Base-by-base conservation (phyloP, 2,888 invertebrate species). In the Chelonus formosanus region DNA sequence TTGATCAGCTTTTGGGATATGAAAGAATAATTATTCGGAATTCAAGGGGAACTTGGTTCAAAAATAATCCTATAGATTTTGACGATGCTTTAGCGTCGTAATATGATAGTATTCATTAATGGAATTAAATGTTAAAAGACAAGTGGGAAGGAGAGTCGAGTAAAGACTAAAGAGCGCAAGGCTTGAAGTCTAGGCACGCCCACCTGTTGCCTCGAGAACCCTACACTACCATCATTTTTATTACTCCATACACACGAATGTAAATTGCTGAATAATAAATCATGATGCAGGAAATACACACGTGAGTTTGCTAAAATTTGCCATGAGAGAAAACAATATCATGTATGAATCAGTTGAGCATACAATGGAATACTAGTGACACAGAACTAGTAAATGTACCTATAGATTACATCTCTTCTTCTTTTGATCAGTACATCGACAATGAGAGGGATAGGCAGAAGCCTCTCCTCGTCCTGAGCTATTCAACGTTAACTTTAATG, bases 361-460 rank as follows among this genome's bases (percentile, higher is more conserved):
- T 56, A 56, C 34, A 32, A 52, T 44, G 43, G 40, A 56, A 40
- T 43, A 56, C 31, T 55, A 34, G 34, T 34, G 35, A 55, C 54
- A n/a, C n/a, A 55, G 7, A 55, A 34, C 10, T 31, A 56, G 44
- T 10, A 10, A 40, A 40, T 40, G 40, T 40, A 40, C 40, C 40
- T 56, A 48, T 52, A 10, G 54, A 55, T 40, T 55, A 55, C n/a
- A 55, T 55, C 31, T 53, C 32, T 32, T 53, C 10, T 40, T 40
- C 54, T 40, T 55, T 36, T 52, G 47, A 47, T 56, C 57, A 63
- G 68, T 68, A 47, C 55, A 71, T 65, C 70, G 68, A 78, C 78
- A 78, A 78, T 78, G 73, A 65, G 60, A 78, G 76, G 80, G 79
- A 77, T 77, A 76, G 80, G 79, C 59, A 48, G 34, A 36, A 10